Evolutionary conservation across 2,113 vertebrate genomes (phyloP).

Genomic region (Cochlearius cochlearius): DNA sequence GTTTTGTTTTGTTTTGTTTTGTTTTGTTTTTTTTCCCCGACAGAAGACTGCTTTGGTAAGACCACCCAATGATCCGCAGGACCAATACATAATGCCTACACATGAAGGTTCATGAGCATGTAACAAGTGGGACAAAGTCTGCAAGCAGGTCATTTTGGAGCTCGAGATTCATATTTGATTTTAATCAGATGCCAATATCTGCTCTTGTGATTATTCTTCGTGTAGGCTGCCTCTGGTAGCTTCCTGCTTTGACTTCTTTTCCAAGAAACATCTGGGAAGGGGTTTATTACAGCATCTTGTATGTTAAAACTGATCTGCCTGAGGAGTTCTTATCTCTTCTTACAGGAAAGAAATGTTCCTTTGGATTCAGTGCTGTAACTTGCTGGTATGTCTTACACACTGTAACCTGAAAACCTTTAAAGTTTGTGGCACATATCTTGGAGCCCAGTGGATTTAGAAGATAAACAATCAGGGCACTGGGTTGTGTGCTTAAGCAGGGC

Average conservation of each 20-base stretch:
- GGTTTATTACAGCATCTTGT: neutral
- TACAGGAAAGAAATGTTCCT: neutral
- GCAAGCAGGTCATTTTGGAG: neutral
- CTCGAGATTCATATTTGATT: neutral
- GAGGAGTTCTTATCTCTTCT: neutral
- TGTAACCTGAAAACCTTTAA: neutral
- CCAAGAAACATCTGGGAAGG: neutral
- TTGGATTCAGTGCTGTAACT: neutral
- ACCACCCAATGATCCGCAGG: neutral
- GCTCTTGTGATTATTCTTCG: neutral
- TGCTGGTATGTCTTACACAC: neutral
- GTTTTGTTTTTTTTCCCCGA: accelerated
- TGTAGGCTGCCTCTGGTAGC: neutral
- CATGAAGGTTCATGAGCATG: neutral
- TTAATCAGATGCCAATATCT: neutral
- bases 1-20: neutral
- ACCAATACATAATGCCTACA: neutral
- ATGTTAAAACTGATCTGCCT: neutral
- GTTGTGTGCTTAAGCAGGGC: neutral
- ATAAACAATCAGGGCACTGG: neutral
- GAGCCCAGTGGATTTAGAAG: neutral
- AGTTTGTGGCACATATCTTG: neutral
- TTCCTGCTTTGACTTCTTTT: neutral
- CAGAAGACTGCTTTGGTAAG: neutral
- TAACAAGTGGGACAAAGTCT: neutral